These are phyloP conservation scores for Lichenostomus cassidix DNA, from an alignment of 2,113 vertebrate genomes.

Conservation along the genomic window DNA sequence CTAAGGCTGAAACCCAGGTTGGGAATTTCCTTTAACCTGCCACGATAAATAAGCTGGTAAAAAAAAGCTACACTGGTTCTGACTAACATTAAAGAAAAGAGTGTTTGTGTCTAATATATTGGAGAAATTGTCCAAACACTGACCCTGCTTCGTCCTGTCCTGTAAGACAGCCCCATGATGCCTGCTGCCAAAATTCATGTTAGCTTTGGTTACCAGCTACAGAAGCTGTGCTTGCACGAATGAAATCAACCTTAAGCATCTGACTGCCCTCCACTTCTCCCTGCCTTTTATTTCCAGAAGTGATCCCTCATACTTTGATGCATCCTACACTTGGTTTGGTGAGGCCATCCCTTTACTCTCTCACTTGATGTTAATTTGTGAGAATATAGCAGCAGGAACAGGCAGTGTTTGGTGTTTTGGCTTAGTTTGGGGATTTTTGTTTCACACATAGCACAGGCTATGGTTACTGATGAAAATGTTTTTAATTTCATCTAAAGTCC, in stretches of 20 bases:
- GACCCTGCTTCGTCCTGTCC: constrained; percentile 17
- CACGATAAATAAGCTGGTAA: background rate
- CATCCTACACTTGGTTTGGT: background rate
- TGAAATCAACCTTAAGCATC: constrained; percentile 8
- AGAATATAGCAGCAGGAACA: background rate
- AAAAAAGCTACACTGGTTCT: background rate
- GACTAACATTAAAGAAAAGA: constrained; percentile 50
- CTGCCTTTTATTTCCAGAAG: background rate
- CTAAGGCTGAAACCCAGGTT: background rate
- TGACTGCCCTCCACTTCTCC: background rate
- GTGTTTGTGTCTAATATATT: constrained; percentile 7
- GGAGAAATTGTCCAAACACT: constrained; percentile 30
- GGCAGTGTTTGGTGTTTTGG: background rate
- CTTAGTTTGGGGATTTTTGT: background rate
- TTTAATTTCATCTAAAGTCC: background rate
- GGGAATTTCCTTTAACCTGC: constrained; percentile 20
- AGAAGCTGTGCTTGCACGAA: background rate
- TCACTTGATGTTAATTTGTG: background rate
- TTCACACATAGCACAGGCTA: background rate
- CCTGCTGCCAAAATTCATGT: constrained; percentile 11
- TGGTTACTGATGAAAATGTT: background rate
- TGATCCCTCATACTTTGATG: background rate
- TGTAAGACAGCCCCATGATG: background rate
- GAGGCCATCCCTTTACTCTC: background rate
- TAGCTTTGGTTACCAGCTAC: constrained; percentile 16